phyloP scores from a whole-genome alignment of 2,888 invertebrate species.

The Drosophila maculinotata region DNA sequence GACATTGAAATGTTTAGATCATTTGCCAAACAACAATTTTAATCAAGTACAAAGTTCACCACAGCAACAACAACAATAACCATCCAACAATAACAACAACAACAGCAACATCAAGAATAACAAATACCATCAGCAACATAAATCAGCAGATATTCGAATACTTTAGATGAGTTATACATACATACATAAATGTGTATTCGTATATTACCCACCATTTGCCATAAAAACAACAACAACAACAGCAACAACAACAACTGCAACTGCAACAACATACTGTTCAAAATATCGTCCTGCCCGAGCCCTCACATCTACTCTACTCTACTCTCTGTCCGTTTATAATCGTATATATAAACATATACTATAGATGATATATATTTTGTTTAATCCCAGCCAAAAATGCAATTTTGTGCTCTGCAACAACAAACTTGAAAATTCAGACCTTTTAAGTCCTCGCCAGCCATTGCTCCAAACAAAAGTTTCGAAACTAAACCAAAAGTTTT shows the following conservation, averaged over 20 bases:
- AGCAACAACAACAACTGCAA: slow-evolving; percentile 15
- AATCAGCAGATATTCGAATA: slow-evolving; percentile 20
- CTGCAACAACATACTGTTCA: slow-evolving; percentile 61
- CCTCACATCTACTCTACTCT: slow-evolving; percentile 69
- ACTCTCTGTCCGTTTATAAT: slow-evolving; percentile 32
- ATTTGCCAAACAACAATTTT: slow-evolving; percentile 44
- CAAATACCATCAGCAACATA: slow-evolving; percentile 22
- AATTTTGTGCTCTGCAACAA: slow-evolving; percentile 42
- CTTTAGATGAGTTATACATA: slow-evolving; percentile 40
- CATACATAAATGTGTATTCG: slow-evolving; percentile 12
- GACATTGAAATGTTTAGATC: slow-evolving; percentile 41
- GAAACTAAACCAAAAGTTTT: slow-evolving; percentile 66
- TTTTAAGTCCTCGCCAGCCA: slow-evolving; percentile 64
- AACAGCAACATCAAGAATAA: slow-evolving; percentile 9
- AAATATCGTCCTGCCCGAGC: slow-evolving; percentile 79
- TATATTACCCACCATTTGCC: slow-evolving; percentile 37
- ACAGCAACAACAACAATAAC: slow-evolving; percentile 24
- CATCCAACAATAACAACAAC: slow-evolving; percentile 25
- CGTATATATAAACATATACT: slow-evolving; percentile 10
- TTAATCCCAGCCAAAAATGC: slow-evolving; percentile 45
- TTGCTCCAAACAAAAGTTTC: slow-evolving; percentile 57
- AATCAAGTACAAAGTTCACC: slow-evolving; percentile 25
- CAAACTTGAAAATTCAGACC: slow-evolving; percentile 23
- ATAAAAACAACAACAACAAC: slow-evolving; percentile 16
- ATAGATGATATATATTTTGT: slow-evolving; percentile 11